These are phyloP conservation scores for Anadara kagoshimensis DNA, from an alignment of 1,140 invertebrate species.

Conservation along the genomic window DNA sequence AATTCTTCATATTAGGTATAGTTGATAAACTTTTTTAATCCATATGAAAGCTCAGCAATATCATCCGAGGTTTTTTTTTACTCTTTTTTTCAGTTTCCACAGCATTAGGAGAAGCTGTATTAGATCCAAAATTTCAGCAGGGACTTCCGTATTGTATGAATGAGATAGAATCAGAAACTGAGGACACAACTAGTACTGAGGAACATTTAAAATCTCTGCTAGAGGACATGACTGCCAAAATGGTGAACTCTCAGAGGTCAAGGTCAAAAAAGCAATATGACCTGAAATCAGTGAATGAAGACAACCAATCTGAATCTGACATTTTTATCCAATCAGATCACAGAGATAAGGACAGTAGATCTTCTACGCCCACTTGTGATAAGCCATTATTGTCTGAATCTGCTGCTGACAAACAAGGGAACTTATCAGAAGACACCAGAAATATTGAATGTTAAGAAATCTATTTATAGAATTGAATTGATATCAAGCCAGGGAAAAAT, in stretches of 20 bases:
- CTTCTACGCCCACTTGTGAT: conserved; percentile 15
- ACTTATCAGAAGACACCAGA: too few relatives aligned
- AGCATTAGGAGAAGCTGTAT: neutral
- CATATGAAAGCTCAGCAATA: neutral
- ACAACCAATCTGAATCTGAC: conserved; percentile 2
- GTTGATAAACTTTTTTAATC: too few relatives aligned
- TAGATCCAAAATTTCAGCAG: neutral
- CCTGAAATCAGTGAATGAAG: neutral
- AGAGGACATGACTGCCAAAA: conserved; percentile 43
- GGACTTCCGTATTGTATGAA: neutral
- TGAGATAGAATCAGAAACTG: neutral
- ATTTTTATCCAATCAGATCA: conserved; percentile 1
- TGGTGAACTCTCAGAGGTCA: conserved; percentile 28
- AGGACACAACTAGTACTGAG: conserved; percentile 30
- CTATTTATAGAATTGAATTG: too few relatives aligned
- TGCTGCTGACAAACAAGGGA: neutral
- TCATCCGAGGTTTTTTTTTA: neutral
- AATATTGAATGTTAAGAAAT: too few relatives aligned
- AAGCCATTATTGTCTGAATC: conserved; percentile 6
- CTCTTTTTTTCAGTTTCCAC: neutral
- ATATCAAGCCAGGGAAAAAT: too few relatives aligned
- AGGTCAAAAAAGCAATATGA: neutral
- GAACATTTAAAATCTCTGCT: conserved; percentile 34
- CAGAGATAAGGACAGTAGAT: conserved; percentile 14
- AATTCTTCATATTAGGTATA: too few relatives aligned